A percentile compares a stretch with the other conserved stretches of the same genome.
Conservation (phyloP, 2,888 invertebrate genomes). For the Anthoptus insignis region DNA sequence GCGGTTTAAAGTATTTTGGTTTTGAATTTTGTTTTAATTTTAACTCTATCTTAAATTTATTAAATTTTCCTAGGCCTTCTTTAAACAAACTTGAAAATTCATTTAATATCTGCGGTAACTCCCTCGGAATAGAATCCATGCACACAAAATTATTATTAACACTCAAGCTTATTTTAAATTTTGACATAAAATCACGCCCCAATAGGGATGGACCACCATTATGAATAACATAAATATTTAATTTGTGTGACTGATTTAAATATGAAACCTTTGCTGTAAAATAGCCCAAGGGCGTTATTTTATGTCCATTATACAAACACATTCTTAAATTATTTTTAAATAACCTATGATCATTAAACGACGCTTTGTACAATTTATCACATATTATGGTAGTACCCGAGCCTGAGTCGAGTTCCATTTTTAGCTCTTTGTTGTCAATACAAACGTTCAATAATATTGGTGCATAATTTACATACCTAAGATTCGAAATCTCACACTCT, state of each 20-base stretch:
- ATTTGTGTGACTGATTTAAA: not conserved
- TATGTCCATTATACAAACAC: constrained; percentile 51
- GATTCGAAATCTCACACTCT: constrained; percentile 21
- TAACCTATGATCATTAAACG: not conserved
- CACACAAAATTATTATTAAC: constrained; percentile 20
- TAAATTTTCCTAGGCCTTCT: constrained; percentile 22
- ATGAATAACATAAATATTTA: constrained; percentile 17
- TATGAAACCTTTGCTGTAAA: constrained; percentile 3
- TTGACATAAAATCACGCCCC: constrained; percentile 24
- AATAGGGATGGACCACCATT: constrained; percentile 20
- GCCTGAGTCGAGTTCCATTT: constrained; percentile 4
- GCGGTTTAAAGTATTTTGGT: constrained; percentile 35
- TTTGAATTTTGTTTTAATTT: constrained; percentile 23
- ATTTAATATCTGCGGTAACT: constrained; percentile 5
- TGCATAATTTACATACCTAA: constrained; percentile 19
- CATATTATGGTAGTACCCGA: constrained; percentile 8
- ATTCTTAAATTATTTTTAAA: constrained; percentile 38
- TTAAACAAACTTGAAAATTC: constrained; percentile 6
- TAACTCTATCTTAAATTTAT: constrained; percentile 21
- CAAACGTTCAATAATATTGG: constrained; percentile 6
- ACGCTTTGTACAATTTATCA: not conserved
- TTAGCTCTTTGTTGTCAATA: not conserved
- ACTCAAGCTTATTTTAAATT: constrained; percentile 15
- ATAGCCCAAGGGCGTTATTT: constrained; percentile 39
- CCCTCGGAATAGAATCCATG: not conserved